A percentile compares a stretch with the other conserved stretches of the same genome.
Evolutionary conservation across 2,888 invertebrate genomes (phyloP).

Genomic region (Rhagophthalmus giganteus): DNA sequence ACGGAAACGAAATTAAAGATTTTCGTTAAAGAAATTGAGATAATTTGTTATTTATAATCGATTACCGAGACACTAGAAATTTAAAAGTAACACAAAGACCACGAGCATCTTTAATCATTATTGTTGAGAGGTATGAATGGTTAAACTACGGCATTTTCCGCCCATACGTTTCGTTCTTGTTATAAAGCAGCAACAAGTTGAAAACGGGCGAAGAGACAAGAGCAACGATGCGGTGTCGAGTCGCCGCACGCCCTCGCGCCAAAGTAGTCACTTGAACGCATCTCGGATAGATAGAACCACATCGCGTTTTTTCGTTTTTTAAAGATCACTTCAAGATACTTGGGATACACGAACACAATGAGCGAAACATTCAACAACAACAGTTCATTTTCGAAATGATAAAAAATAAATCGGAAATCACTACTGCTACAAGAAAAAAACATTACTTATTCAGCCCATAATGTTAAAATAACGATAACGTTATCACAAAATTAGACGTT

Average conservation of each 20-base stretch:
- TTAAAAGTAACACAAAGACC: slow-evolving; percentile 6
- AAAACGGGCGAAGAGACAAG: slow-evolving; percentile 30
- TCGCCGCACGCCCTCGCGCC: slow-evolving; percentile 50
- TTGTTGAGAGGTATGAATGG: slow-evolving; percentile 17
- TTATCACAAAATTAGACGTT: no score
- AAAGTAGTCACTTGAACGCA: slow-evolving; percentile 39
- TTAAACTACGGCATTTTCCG: slow-evolving; percentile 43
- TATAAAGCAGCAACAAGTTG: slow-evolving; percentile 37
- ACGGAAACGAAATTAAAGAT: no score
- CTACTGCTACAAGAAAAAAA: no score
- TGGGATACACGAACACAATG: no score
- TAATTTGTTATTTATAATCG: not conserved
- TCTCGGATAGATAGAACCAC: slow-evolving; percentile 5
- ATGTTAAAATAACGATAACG: no score
- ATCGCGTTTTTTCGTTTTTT: slow-evolving; percentile 10
- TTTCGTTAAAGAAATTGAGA: no score
- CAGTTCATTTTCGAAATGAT: no score
- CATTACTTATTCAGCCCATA: no score
- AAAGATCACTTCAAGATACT: no score
- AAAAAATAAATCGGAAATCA: no score
- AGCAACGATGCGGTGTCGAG: slow-evolving; percentile 46
- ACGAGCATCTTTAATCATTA: slow-evolving; percentile 19
- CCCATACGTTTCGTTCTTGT: slow-evolving; percentile 51
- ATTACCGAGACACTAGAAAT: not conserved
- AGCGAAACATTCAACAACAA: no score